Conservation (phyloP, 1,140 invertebrate species). For the Agraylea sexmaculata region DNA sequence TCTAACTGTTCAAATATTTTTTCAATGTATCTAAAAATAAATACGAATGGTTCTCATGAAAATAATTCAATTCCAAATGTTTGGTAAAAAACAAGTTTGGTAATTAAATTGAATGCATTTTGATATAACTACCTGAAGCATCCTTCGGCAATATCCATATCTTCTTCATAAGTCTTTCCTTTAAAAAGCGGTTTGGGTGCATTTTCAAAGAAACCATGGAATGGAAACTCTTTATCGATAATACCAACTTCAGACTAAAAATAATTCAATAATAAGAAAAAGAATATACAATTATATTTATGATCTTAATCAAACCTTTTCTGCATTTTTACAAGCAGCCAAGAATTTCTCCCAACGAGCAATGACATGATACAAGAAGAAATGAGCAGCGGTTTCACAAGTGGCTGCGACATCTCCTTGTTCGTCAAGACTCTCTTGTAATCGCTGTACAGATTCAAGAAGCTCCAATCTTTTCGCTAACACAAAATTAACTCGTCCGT, state of each 20-base stretch:
- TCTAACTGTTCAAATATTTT: slow-evolving; percentile 95
- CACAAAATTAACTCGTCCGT: slow-evolving; percentile 98
- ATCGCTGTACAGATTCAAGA: slow-evolving; percentile 75
- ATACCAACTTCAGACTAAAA: no score
- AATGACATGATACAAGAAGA: slow-evolving; percentile 73
- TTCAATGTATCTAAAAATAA: slow-evolving; percentile 64
- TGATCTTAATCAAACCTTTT: slow-evolving; percentile 16
- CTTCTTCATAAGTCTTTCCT: slow-evolving; percentile 64
- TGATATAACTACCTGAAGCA: slow-evolving; percentile 61
- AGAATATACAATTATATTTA: no score
- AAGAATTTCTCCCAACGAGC: slow-evolving; percentile 87
- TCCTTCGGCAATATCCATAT: slow-evolving; percentile 83
- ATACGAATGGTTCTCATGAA: background rate
- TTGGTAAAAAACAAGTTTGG: background rate
- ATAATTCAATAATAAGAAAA: no score
- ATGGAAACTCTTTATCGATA: slow-evolving; percentile 78
- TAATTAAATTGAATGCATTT: slow-evolving; percentile 1
- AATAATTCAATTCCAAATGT: no score
- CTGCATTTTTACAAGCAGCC: slow-evolving; percentile 24
- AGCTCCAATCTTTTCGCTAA: slow-evolving; percentile 86
- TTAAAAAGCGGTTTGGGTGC: slow-evolving; percentile 90
- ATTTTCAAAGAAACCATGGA: slow-evolving; percentile 81
- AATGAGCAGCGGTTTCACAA: slow-evolving; percentile 95
- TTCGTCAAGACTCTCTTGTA: slow-evolving; percentile 78
- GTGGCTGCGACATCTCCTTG: slow-evolving; percentile 91